phyloP scores from a whole-genome alignment of 2,888 invertebrate species.

The Yponomeuta sedellus region DNA sequence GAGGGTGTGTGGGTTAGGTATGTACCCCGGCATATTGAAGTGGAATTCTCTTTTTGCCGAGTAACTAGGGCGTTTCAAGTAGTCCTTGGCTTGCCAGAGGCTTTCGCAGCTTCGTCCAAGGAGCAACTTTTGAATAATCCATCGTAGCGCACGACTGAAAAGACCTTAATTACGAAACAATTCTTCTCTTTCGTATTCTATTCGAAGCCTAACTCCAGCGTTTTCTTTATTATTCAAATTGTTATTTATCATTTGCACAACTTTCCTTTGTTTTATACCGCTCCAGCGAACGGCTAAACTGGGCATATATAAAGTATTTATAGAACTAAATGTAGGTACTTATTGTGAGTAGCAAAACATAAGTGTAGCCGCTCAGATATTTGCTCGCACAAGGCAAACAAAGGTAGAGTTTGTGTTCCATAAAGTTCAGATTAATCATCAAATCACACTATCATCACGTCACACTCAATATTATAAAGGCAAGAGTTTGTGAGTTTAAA shows the following conservation, averaged over 20 bases:
- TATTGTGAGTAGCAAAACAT: too few relatives aligned
- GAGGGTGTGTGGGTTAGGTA: not conserved
- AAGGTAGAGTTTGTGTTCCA: not conserved
- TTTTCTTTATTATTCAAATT: not conserved
- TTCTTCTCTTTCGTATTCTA: not conserved
- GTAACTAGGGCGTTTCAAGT: not conserved
- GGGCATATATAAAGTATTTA: too few relatives aligned
- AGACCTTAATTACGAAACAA: not conserved
- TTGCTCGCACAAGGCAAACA: not conserved
- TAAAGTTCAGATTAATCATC: not conserved
- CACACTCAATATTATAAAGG: too few relatives aligned
- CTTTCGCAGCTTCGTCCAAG: not conserved
- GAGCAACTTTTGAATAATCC: slow-evolving; percentile 1
- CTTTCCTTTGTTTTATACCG: not conserved
- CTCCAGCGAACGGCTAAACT: not conserved
- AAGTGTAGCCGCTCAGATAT: not conserved
- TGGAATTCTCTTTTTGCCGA: not conserved
- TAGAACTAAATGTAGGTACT: too few relatives aligned
- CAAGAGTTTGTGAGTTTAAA: too few relatives aligned
- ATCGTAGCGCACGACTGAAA: not conserved
- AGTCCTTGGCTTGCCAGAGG: not conserved
- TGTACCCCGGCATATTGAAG: not conserved
- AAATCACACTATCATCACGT: too few relatives aligned
- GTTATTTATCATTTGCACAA: not conserved
- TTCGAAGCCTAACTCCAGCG: not conserved